Conservation (phyloP, 2,797 vertebrate species). For the Sorex maritimensis region DNA sequence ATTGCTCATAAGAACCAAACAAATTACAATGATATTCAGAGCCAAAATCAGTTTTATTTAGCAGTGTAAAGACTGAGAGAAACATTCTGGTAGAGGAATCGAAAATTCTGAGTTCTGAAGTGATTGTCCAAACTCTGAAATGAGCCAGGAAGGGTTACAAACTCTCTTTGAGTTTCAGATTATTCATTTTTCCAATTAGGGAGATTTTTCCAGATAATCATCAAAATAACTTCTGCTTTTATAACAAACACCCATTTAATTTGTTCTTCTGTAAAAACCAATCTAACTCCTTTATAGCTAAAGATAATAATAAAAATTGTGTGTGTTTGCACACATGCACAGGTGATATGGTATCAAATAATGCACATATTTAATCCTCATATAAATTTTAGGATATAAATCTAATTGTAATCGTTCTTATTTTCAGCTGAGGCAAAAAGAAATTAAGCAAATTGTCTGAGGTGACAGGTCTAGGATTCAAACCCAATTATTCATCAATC, state of each 20-base stretch:
- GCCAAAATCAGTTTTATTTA: neutral
- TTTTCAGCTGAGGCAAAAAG: neutral
- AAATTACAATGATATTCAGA: neutral
- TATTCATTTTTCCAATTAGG: constrained; percentile 71
- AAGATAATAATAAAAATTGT: neutral
- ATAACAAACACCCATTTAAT: constrained; percentile 5
- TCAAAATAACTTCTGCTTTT: constrained; percentile 63
- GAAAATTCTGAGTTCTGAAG: constrained; percentile 33
- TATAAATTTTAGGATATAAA: constrained; percentile 27
- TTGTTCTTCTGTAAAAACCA: constrained; percentile 26
- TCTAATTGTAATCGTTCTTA: neutral
- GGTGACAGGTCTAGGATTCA: neutral
- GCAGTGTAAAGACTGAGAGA: neutral
- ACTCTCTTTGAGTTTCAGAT: constrained; percentile 41
- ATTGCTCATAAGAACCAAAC: neutral
- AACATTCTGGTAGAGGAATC: neutral
- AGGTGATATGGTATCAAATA: neutral
- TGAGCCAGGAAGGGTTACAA: constrained; percentile 34
- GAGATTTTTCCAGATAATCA: constrained; percentile 60
- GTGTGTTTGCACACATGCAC: neutral
- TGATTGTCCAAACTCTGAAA: neutral
- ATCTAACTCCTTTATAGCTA: constrained; percentile 36
- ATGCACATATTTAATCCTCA: neutral
- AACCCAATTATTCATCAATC: neutral
- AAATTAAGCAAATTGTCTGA: constrained; percentile 15